Conservation (phyloP, 2,888 invertebrate species). For the Drosophila cracens region DNA sequence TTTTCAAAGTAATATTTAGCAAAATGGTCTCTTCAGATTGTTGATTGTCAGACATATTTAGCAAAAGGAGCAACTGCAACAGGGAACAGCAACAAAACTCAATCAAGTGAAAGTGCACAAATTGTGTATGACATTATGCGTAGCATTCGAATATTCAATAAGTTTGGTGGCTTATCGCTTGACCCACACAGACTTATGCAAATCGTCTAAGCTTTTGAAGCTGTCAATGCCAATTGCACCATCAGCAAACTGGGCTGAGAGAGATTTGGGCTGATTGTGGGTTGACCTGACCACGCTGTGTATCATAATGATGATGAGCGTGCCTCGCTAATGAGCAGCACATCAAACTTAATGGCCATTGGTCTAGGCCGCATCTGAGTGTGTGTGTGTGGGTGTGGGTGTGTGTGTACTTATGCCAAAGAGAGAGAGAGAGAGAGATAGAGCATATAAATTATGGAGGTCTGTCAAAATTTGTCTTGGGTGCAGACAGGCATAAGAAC, state of each 20-base stretch:
- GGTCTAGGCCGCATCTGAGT: conserved; percentile 25
- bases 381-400: not conserved
- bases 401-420: conserved; percentile 13
- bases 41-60: conserved; percentile 34
- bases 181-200: conserved; percentile 58
- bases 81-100: conserved; percentile 36
- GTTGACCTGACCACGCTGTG: conserved; percentile 38
- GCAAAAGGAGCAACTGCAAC: conserved; percentile 14
- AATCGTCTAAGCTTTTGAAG: conserved; percentile 62
- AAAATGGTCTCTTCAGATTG: conserved; percentile 10
- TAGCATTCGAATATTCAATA: conserved; percentile 29
- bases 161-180: conserved; percentile 23
- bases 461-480: conserved; percentile 58
- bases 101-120: conserved; percentile 69
- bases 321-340: conserved; percentile 64
- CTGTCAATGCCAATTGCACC: conserved; percentile 37
- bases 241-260: not conserved
- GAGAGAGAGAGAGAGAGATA: conserved; percentile 12
- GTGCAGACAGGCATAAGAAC: conserved; percentile 66
- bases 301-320: conserved; percentile 67
- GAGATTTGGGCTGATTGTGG: conserved; percentile 24
- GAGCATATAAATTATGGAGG: conserved; percentile 54
- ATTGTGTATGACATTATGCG: conserved; percentile 1
- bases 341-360: conserved; percentile 59
- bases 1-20: conserved; percentile 9